Evolutionary conservation across 2,113 vertebrate species (phyloP), one percentile per base, ranked within the genome.

Genomic region (Stigmatopora argus): DNA sequence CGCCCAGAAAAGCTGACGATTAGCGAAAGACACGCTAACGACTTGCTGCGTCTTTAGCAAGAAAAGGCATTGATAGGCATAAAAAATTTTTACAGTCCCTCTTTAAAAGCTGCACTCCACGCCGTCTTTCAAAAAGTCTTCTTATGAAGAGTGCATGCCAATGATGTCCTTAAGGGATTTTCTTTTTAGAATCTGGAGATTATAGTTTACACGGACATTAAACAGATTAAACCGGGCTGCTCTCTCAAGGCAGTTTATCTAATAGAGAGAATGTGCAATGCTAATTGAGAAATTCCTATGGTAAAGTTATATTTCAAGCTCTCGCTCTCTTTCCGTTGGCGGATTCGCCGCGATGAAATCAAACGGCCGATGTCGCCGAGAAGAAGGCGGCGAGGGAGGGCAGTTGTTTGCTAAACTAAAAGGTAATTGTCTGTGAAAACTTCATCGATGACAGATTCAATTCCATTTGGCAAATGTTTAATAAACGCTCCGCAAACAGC

Each of bases 371-470:
- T 74, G 78, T 77, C 79, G 73, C 81, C 82, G 62, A 85, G 77
- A 14, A 6, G 13, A 11, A 14, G 23, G 53, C 26, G 26, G 53
- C 13, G 13, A 31, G 53, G 53, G 53, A 56, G 53, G 23, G 53
- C 72, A 79, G 64, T 67, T 89, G 92, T 90, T 94, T 94, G 92
- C 92, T 90, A 89, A 92, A 90, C 93, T 93, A 93, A 94, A 94
- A 94, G 91, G 91, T 93, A 93, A 90, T 92, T 91, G 90, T 93
- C 92, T 91, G 85, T 78, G 84, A 90, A 90, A 94, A 93, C 89
- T 92, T 89, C 90, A 87, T 88, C 86, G 91, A 92, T 96, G 96
- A 95, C 94, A 97, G 94, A 96, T 95, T 94, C 94, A 91, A 96
- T 96, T 96, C 92, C 92, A 93, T 90, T 93, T 92, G 91, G 91